A percentile compares a stretch with the other conserved stretches of the same genome.
Evolutionary conservation across 2,797 vertebrate species (phyloP).

Genomic region (Xyrichtys novacula): DNA sequence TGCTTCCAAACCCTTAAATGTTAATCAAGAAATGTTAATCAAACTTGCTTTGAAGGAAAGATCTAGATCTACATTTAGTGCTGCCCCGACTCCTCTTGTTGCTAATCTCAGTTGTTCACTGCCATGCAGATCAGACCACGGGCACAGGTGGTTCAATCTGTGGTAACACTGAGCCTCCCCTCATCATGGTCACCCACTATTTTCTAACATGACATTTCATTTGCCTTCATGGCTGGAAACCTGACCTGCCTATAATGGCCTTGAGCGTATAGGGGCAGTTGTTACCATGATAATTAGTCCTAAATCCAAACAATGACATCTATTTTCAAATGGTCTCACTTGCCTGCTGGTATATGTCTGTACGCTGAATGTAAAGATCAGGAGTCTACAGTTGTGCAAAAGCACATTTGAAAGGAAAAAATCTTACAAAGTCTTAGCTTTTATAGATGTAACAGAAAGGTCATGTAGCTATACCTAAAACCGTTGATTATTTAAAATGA

Average conservation of each 20-base stretch:
- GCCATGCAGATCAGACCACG: not conserved
- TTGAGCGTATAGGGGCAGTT: not conserved
- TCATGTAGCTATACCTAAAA: too few relatives aligned
- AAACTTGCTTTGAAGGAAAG: too few relatives aligned
- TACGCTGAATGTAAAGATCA: not conserved
- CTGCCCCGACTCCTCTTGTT: not conserved
- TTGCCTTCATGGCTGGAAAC: slow-evolving; percentile 16
- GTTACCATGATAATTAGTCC: slow-evolving; percentile 2
- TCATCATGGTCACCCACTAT: not conserved
- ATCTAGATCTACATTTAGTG: too few relatives aligned
- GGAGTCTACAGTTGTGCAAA: not conserved
- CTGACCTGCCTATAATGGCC: not conserved
- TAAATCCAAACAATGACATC: not conserved
- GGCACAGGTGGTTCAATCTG: slow-evolving; percentile 3
- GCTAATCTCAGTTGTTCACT: not conserved
- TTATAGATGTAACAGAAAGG: too few relatives aligned
- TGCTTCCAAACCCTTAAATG: too few relatives aligned
- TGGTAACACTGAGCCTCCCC: slow-evolving; percentile 4
- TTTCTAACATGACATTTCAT: slow-evolving; percentile 27
- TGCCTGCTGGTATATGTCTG: not conserved
- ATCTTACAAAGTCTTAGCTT: too few relatives aligned
- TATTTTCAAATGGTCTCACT: not conserved
- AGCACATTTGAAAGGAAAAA: too few relatives aligned
- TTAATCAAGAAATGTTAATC: too few relatives aligned
- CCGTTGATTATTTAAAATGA: too few relatives aligned